Evolutionary conservation across 2,113 vertebrate species (phyloP).

Genomic region (Tamias sibiricus): DNA sequence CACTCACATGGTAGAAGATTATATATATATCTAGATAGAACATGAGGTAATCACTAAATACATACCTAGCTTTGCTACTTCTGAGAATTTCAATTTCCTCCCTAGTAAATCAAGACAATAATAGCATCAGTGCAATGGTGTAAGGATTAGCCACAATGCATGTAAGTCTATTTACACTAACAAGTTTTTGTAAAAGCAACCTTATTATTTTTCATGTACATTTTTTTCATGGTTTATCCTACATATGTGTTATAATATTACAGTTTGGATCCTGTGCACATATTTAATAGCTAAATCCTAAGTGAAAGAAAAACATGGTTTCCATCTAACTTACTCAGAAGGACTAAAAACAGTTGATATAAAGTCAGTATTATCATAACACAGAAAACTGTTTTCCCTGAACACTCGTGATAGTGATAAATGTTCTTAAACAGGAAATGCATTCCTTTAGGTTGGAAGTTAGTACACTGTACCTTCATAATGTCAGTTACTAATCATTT

Average conservation of each 20-base stretch:
- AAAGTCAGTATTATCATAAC: background rate
- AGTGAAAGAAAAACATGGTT: background rate
- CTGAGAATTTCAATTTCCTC: constrained; percentile 37
- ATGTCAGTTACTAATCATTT: constrained; percentile 20
- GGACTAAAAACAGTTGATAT: background rate
- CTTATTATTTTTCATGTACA: background rate
- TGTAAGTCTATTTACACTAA: background rate
- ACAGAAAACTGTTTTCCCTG: background rate
- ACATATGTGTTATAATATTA: background rate
- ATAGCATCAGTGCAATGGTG: background rate
- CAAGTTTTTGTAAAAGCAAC: background rate
- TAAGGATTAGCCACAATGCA: background rate
- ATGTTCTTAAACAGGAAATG: background rate
- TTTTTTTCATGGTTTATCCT: background rate
- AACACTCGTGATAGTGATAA: background rate
- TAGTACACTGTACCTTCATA: background rate
- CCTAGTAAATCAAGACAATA: background rate
- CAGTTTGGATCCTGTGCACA: background rate
- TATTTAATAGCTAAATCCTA: background rate
- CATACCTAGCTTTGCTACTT: background rate
- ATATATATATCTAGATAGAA: background rate
- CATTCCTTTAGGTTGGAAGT: background rate
- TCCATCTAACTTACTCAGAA: background rate
- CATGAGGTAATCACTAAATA: background rate
- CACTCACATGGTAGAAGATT: background rate